A percentile compares a stretch with the other conserved stretches of the same genome.
phyloP scores from a whole-genome alignment of 2,797 vertebrate species.

The Podargus strigoides region DNA sequence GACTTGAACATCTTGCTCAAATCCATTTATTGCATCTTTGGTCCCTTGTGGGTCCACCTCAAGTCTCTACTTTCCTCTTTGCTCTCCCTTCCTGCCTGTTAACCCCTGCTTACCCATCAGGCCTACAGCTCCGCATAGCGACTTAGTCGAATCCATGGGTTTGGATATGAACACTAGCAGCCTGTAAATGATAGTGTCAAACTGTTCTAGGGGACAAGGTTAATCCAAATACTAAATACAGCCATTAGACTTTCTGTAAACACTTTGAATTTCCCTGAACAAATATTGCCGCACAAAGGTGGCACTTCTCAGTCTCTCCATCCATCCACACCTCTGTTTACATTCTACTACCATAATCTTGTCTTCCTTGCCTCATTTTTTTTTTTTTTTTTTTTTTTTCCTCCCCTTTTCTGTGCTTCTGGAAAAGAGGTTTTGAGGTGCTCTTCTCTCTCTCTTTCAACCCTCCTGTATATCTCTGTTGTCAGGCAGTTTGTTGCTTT shows the following conservation, averaged over 20 bases:
- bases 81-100: neutral
- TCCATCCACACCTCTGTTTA: neutral
- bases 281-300: neutral
- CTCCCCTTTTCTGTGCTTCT: neutral
- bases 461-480: neutral
- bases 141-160: neutral
- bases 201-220: neutral
- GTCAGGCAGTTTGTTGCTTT: neutral
- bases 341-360: neutral
- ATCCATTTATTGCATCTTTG: neutral
- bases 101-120: neutral
- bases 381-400: neutral
- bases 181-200: neutral
- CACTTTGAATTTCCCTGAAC: neutral
- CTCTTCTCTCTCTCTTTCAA: neutral
- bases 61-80: neutral
- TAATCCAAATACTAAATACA: neutral
- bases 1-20: neutral
- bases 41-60: neutral
- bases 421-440: neutral
- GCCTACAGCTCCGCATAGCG: neutral
- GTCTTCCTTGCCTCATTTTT: neutral
- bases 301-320: neutral
- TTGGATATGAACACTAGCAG: neutral
- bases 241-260: neutral